These are phyloP conservation scores for Leptothorax acervorum DNA, from an alignment of 2,888 invertebrate genomes.

Conservation along the genomic window DNA sequence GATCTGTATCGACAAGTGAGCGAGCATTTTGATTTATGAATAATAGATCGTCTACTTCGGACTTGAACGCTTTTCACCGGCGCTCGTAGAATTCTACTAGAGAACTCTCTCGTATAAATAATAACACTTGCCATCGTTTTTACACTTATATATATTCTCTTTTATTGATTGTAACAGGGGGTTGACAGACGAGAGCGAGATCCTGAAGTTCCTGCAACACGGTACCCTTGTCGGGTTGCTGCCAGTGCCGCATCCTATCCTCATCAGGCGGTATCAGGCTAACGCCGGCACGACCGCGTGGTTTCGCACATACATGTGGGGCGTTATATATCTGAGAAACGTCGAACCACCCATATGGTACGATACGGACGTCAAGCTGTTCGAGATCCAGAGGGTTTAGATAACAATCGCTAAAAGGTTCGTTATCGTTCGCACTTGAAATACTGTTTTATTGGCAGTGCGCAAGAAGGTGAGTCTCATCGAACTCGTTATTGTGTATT, in stretches of 20 bases:
- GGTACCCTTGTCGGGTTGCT: slow-evolving; percentile 98
- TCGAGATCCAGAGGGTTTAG: slow-evolving; percentile 98
- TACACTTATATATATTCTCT: slow-evolving; percentile 65
- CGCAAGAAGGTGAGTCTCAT: slow-evolving; percentile 45
- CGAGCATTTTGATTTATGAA: slow-evolving; percentile 42
- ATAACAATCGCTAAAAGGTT: slow-evolving; percentile 14
- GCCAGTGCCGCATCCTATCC: slow-evolving; percentile 99
- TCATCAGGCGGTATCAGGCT: slow-evolving; percentile 99
- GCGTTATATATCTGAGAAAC: slow-evolving; percentile 98
- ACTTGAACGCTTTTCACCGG: background rate
- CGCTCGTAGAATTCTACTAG: background rate
- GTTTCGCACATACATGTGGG: slow-evolving; percentile 99
- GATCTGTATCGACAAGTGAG: slow-evolving; percentile 94
- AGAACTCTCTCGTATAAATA: background rate
- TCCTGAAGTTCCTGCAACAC: slow-evolving; percentile 99
- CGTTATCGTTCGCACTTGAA: slow-evolving; percentile 52
- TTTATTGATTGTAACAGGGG: slow-evolving; percentile 89
- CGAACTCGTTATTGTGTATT: slow-evolving; percentile 46
- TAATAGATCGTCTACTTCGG: background rate
- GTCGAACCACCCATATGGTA: slow-evolving; percentile 99
- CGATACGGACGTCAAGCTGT: slow-evolving; percentile 99
- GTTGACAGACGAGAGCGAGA: slow-evolving; percentile 99
- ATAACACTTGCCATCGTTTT: background rate
- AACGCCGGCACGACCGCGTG: slow-evolving; percentile 99
- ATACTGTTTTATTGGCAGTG: slow-evolving; percentile 59